Base-by-base conservation (phyloP, 2,888 invertebrate genomes). In the Andrena trimmerana region DNA sequence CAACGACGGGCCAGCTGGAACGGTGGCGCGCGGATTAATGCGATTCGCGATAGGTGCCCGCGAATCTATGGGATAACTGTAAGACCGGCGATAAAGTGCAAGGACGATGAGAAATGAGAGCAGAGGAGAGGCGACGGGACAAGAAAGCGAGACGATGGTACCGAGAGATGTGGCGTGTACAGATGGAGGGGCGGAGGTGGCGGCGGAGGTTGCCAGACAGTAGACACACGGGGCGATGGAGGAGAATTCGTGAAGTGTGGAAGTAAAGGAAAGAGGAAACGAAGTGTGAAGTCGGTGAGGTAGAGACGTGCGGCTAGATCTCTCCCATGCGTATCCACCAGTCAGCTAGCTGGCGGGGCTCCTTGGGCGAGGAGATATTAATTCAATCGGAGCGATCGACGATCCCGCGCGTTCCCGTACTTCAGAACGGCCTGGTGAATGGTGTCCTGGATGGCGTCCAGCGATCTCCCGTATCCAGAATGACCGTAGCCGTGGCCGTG, bases 401-500 rank as follows among this genome's bases (percentile, higher is more conserved):
- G 93, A 77, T 93, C 92, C 31, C 92, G 90, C 48, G 93, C 92
- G 80, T 94, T 94, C 31, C 92, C 93, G 83, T 93, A 94, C 75
- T 93, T 94, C 68, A 92, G 90, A 29, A 94, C 90, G 16, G 94
- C 93, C 66, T 94, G 93, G 65, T 94, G 91, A 3, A 93, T 90
- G 4, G 91, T 88, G 7, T 93, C 90, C 50, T 93, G 91, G 1
- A 90, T 83, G 1, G 88, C 86, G 69, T 95, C 95, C 72, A 96
- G 94, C 0, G 95, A 95, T 85, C 96, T 93, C 76, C 95, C 95
- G 76, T 95, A 96, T 0, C 95, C 96, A 63, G 93, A 92, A 74
- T 95, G 95, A 2, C 93, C 92, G 71, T 95, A 95, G 0, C 95
- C 95, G 83, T 95, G 95, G 29, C 95, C 95, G 78, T 96, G 96